Evolutionary conservation across 2,888 invertebrate species (phyloP), one percentile per base, ranked within the genome.

Genomic region (Euphydryas editha): DNA sequence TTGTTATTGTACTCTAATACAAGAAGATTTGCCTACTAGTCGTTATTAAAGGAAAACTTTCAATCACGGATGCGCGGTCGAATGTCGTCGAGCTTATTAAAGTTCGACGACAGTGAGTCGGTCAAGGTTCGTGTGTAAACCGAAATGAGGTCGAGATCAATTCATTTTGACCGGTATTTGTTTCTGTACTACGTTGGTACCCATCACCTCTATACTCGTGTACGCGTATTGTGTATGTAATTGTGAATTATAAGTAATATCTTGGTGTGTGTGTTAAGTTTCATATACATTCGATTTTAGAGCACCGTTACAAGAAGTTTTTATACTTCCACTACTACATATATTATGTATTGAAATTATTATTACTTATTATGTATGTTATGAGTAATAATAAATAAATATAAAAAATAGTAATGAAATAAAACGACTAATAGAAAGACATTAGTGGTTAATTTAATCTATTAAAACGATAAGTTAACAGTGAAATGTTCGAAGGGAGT

Each of bases 141-240:
- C 36, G 60, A 47, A 68, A 65, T 59, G 65, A 65, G 68, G 58
- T 36, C 65, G 65, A 44, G 59, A 59, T 61, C 47, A 57, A 62
- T 57, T 62, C 46, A 37, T 57, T 39, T 54, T 36, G 36, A 39
- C 5, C 21, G n/a, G 3, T 49, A 20, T 10, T 47, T 47, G 57
- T 62, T 57, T 49, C 17, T 18, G 17, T 37, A 42, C 82, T 78
- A 81, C 83, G 82, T 85, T 85, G 79, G 80, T 82, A 79, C 77
- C 75, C 77, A 79, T 81, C 79, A 73, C 69, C 71, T 71, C n/a
- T 72, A 74, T 73, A 68, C 60, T 49, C 62, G 60, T 57, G 59
- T 59, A 59, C 61, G 68, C 42, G 51, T 51, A 56, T 60, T 60
- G 60, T 20, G 47, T 47, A 21, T 47, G 47, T 60, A 46, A 39